phyloP scores from a whole-genome alignment of 1,140 invertebrate species.

The Temnothorax nylanderi region DNA sequence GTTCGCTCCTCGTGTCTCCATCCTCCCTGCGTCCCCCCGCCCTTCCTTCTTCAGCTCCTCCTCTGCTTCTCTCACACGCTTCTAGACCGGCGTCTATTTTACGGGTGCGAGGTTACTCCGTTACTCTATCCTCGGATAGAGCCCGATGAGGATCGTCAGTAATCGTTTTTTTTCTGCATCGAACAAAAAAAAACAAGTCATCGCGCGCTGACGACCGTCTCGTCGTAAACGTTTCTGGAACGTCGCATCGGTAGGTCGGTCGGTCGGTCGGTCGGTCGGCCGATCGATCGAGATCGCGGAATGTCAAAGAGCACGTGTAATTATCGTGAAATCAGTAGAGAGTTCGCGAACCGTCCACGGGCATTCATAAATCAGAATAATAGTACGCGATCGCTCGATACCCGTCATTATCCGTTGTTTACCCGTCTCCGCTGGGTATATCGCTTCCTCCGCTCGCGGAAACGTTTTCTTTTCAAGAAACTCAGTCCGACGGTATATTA shows the following conservation, averaged over 20 bases:
- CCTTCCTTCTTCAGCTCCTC: background rate
- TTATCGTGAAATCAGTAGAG: slow-evolving; percentile 44
- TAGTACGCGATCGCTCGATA: slow-evolving; percentile 42
- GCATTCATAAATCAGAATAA: slow-evolving; percentile 58
- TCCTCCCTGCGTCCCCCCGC: background rate
- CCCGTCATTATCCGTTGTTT: slow-evolving; percentile 61
- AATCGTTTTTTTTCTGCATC: background rate
- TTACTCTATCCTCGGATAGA: slow-evolving; percentile 31
- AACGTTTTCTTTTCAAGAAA: slow-evolving; percentile 31
- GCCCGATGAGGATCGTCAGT: slow-evolving; percentile 31
- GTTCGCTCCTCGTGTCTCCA: slow-evolving; percentile 29
- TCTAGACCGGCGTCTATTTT: slow-evolving; percentile 65
- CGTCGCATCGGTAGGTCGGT: background rate
- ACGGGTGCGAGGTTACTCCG: slow-evolving; percentile 65
- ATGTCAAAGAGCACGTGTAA: slow-evolving; percentile 35
- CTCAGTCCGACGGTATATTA: background rate
- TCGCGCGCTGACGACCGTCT: background rate
- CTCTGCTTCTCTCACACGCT: slow-evolving; percentile 16
- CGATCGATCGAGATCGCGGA: slow-evolving; percentile 31
- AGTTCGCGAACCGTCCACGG: slow-evolving; percentile 34
- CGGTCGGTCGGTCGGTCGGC: background rate
- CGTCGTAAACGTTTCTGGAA: background rate
- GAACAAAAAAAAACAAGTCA: background rate
- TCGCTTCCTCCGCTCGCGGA: slow-evolving; percentile 21
- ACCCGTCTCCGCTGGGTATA: slow-evolving; percentile 9